These are phyloP conservation scores for Odontocolon sp. DNA, from an alignment of 2,888 invertebrate genomes.

Conservation along the genomic window DNA sequence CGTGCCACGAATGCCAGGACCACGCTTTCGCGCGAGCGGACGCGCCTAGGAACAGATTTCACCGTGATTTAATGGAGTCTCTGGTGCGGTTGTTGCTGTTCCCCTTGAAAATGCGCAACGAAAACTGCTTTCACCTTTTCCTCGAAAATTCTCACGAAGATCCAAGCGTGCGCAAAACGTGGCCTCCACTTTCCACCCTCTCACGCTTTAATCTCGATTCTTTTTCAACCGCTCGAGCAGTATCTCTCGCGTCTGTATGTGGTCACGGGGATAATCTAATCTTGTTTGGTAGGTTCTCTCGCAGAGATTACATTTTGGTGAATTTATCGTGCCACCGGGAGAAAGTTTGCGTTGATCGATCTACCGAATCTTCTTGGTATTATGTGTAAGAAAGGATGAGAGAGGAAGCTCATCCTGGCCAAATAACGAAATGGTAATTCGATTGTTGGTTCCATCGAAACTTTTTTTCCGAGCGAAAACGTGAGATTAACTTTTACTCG, in stretches of 20 bases:
- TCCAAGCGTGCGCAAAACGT: not conserved
- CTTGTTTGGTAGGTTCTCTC: conserved; percentile 47
- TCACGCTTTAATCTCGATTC: conserved; percentile 47
- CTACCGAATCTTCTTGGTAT: conserved; percentile 24
- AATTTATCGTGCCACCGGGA: conserved; percentile 44
- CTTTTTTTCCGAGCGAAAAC: conserved; percentile 28
- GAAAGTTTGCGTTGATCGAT: conserved; percentile 55
- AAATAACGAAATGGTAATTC: conserved; percentile 59
- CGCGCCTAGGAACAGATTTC: conserved; percentile 79
- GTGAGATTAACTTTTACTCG: conserved; percentile 53
- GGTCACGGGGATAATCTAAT: conserved; percentile 52
- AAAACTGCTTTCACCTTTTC: conserved; percentile 50
- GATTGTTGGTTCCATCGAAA: conserved; percentile 49
- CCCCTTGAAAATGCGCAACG: conserved; percentile 30
- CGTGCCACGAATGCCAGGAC: conserved; percentile 47
- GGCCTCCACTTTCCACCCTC: not conserved
- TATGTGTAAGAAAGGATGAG: conserved; percentile 1
- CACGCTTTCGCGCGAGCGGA: conserved; percentile 66
- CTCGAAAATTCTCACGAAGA: conserved; percentile 49
- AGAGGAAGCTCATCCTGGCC: conserved; percentile 24
- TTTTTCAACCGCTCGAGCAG: conserved; percentile 2
- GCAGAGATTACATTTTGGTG: conserved; percentile 53
- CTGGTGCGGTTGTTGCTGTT: conserved; percentile 55
- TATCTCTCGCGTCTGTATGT: conserved; percentile 8
- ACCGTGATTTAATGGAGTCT: conserved; percentile 79